A percentile compares a stretch with the other conserved stretches of the same genome.
Conservation (phyloP, 2,888 invertebrate species). For the Machimus rusticus region DNA sequence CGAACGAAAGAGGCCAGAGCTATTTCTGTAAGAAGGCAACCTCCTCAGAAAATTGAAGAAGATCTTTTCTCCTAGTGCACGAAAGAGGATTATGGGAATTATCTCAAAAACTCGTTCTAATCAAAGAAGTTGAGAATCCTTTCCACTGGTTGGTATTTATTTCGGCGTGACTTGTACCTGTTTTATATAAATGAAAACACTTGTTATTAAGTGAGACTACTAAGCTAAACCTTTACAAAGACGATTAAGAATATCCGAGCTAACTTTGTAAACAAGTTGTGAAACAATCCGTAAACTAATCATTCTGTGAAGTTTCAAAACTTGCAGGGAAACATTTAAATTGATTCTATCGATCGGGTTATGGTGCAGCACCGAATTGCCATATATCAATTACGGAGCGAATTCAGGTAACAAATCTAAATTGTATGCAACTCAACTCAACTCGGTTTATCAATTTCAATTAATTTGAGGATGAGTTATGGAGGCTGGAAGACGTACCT, state of each 20-base stretch:
- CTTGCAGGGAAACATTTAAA: not conserved
- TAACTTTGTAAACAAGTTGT: not conserved
- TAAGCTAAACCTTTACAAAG: not conserved
- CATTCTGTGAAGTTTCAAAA: not conserved
- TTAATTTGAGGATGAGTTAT: not conserved
- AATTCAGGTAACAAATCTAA: not conserved
- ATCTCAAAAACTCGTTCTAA: not conserved
- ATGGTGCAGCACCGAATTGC: not conserved
- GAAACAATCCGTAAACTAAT: not conserved
- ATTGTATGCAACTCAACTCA: not conserved
- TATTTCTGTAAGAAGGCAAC: not conserved
- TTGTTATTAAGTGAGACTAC: not conserved
- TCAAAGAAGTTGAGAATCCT: not conserved
- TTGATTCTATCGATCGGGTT: not conserved
- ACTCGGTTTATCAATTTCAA: not conserved
- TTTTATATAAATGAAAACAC: not conserved
- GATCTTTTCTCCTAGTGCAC: not conserved
- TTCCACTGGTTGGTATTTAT: not conserved
- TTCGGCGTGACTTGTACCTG: not conserved
- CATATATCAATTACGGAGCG: not conserved
- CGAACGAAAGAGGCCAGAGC: not conserved
- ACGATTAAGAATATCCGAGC: not conserved
- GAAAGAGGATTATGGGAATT: not conserved
- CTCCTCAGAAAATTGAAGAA: not conserved
- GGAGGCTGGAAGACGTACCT: not conserved